Evolutionary conservation across 2,888 invertebrate species (phyloP).

Genomic region (Hypolimnas misippus): DNA sequence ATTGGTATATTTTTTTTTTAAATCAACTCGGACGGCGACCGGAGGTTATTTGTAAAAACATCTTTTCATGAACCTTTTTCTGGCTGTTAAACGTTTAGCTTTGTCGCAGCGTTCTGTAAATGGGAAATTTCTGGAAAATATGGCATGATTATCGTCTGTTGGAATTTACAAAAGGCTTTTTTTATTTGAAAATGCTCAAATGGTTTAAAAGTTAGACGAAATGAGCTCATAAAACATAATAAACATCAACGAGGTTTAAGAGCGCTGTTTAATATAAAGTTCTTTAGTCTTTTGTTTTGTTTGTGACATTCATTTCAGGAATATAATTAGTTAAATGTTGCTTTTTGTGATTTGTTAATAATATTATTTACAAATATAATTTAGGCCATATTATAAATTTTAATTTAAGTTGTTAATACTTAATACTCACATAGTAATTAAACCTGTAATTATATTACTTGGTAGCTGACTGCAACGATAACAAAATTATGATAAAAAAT

Average conservation of each 20-base stretch:
- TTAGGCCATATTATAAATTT: background rate
- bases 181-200: slow-evolving; percentile 35
- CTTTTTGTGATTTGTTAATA: background rate
- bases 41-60: slow-evolving; percentile 32
- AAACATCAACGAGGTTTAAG: slow-evolving; percentile 26
- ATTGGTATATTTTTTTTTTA: slow-evolving; percentile 22
- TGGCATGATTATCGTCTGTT: slow-evolving; percentile 40
- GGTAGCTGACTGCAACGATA: background rate
- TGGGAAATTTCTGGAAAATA: slow-evolving; percentile 41
- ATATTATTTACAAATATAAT: background rate
- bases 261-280: slow-evolving; percentile 22
- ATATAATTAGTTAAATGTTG: slow-evolving; percentile 3
- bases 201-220: slow-evolving; percentile 29
- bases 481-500: background rate
- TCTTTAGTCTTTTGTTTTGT: slow-evolving; percentile 6
- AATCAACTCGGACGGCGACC: slow-evolving; percentile 27
- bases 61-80: slow-evolving; percentile 36
- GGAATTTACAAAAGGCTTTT: slow-evolving; percentile 32
- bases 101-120: slow-evolving; percentile 43
- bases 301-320: slow-evolving; percentile 10
- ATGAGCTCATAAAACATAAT: slow-evolving; percentile 34
- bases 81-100: slow-evolving; percentile 39
- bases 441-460: too few relatives aligned
- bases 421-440: background rate
- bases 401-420: background rate